These are phyloP conservation scores for Dicerorhinus sumatrensis DNA, from an alignment of 2,113 vertebrate genomes.

Conservation along the genomic window DNA sequence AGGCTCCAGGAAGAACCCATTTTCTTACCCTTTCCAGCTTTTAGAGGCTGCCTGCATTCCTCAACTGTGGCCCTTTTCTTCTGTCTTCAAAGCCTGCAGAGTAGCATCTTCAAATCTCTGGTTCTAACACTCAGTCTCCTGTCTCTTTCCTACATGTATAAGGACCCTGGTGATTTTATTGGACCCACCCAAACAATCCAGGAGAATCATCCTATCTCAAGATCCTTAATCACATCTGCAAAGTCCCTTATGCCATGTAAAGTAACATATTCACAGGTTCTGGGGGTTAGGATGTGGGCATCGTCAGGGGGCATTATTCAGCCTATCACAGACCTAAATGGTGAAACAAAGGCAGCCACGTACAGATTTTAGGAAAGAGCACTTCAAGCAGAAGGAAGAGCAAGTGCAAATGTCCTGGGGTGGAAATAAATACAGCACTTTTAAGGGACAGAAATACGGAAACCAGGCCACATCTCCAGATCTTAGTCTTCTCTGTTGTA, in stretches of 20 bases:
- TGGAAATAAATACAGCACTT: background rate
- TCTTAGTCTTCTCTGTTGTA: background rate
- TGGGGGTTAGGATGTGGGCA: background rate
- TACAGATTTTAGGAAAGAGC: background rate
- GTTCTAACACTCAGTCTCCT: background rate
- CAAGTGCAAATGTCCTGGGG: background rate
- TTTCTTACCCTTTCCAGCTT: background rate
- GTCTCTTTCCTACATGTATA: background rate
- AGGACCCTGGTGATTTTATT: background rate
- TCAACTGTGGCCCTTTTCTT: background rate
- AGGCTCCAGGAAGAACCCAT: background rate
- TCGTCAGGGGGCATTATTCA: background rate
- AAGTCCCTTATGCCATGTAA: background rate
- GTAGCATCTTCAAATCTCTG: background rate
- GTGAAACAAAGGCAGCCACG: background rate
- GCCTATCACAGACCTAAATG: background rate
- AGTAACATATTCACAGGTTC: background rate
- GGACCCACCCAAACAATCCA: background rate
- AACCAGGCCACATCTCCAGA: background rate
- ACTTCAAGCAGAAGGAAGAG: background rate
- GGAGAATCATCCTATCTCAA: background rate
- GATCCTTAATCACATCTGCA: background rate
- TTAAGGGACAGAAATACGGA: background rate
- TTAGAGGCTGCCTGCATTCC: background rate
- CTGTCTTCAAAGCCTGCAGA: background rate